A percentile compares a stretch with the other conserved stretches of the same genome.
Conservation (phyloP, 2,888 invertebrate genomes). For the Drosophila putrida region DNA sequence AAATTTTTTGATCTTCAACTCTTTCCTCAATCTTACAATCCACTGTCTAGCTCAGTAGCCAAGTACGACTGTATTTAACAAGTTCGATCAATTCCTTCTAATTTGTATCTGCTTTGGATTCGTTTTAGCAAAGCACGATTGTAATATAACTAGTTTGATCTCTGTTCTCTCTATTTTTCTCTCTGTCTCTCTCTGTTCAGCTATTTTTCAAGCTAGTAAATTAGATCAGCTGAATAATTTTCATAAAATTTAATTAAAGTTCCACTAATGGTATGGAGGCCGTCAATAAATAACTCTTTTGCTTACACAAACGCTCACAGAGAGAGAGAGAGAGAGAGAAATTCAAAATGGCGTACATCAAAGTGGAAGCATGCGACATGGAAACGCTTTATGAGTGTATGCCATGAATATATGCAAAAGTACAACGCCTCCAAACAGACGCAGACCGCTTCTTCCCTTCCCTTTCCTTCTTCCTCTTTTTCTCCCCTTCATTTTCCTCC, state of each 20-base stretch:
- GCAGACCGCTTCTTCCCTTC: not conserved
- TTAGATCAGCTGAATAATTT: constrained; percentile 49
- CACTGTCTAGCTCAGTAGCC: no score
- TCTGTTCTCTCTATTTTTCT: constrained; percentile 1
- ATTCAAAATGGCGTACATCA: constrained; percentile 76
- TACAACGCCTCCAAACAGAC: constrained; percentile 36
- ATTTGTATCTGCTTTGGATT: not conserved
- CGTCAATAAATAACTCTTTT: constrained; percentile 60
- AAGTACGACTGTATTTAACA: no score
- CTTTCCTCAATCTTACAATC: no score
- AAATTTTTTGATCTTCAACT: no score
- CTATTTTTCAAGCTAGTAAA: constrained; percentile 27
- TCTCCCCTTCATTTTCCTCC: not conserved
- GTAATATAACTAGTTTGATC: constrained; percentile 4
- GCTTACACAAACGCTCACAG: constrained; percentile 21
- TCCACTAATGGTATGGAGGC: constrained; percentile 43
- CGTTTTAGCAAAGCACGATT: not conserved
- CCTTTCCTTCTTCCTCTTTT: not conserved
- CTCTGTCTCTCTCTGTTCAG: not conserved
- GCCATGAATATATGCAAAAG: constrained; percentile 54
- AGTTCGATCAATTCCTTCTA: not conserved
- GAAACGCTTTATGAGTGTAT: constrained; percentile 62
- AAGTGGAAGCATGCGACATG: constrained; percentile 72
- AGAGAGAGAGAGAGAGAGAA: constrained; percentile 20
- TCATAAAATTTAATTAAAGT: constrained; percentile 50